Evolutionary conservation across 2,888 invertebrate species (phyloP).

Genomic region (Orchesellides sinensis): DNA sequence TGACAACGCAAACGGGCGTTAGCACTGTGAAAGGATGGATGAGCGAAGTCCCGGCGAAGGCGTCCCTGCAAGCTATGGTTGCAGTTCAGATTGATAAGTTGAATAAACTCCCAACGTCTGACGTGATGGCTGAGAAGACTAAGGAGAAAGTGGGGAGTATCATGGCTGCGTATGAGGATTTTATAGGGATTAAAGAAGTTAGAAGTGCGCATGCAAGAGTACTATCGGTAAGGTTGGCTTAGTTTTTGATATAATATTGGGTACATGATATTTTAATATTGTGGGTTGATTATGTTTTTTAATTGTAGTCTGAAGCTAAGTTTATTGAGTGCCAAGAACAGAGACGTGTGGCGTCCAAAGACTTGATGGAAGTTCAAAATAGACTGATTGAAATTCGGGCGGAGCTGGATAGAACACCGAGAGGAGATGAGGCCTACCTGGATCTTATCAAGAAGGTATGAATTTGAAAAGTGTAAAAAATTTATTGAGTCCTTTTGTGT

Average conservation of each 20-base stretch:
- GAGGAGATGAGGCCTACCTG: conserved; percentile 87
- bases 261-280: no score
- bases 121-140: conserved; percentile 22
- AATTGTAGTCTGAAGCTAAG: conserved; percentile 79
- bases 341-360: conserved; percentile 81
- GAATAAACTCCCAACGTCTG: conserved; percentile 2
- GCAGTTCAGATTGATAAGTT: conserved; percentile 7
- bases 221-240: conserved; percentile 79
- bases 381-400: conserved; percentile 84
- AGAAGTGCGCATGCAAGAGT: conserved; percentile 86
- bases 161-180: conserved; percentile 82
- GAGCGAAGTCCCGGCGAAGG: neutral
- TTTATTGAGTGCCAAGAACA: conserved; percentile 83
- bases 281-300: conserved; percentile 6
- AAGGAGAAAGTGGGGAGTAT: conserved; percentile 61
- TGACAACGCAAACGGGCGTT: neutral
- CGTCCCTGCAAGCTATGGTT: neutral
- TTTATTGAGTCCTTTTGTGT: neutral
- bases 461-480: neutral
- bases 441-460: conserved; percentile 83
- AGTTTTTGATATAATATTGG: no score
- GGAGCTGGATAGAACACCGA: conserved; percentile 86
- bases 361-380: conserved; percentile 81
- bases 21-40: neutral
- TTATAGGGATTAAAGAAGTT: conserved; percentile 88